phyloP scores from a whole-genome alignment of 2,888 invertebrate species.

The Xestia ashworthii region DNA sequence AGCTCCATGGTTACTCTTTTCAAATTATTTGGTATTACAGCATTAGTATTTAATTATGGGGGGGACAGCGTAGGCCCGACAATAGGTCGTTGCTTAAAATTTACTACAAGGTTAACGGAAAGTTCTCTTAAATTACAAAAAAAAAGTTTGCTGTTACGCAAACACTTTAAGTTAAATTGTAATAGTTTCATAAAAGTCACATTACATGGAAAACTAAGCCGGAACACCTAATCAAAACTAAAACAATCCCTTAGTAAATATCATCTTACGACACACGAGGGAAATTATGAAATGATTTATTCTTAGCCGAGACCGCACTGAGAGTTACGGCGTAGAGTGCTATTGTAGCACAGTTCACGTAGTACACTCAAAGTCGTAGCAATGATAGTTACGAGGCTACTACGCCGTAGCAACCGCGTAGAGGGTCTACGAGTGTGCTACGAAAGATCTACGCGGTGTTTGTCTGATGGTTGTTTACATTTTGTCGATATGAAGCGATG shows the following conservation, averaged over 20 bases:
- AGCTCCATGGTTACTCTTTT: no score
- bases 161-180: neutral
- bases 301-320: conserved; percentile 50
- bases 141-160: neutral
- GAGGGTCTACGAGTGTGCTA: conserved; percentile 61
- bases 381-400: conserved; percentile 61
- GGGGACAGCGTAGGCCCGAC: no score
- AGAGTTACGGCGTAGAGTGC: conserved; percentile 56
- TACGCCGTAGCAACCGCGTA: conserved; percentile 57
- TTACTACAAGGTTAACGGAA: no score
- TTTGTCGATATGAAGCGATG: conserved; percentile 39
- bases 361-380: conserved; percentile 61
- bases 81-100: no score
- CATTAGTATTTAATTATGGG: no score
- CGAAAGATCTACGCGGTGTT: conserved; percentile 56
- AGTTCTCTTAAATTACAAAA: neutral
- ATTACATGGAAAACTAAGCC: conserved; percentile 38
- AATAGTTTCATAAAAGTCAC: conserved; percentile 2
- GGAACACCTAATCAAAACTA: conserved; percentile 42
- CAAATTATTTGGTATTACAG: no score
- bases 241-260: conserved; percentile 45
- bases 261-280: conserved; percentile 55
- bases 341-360: conserved; percentile 61
- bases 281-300: conserved; percentile 64
- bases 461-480: conserved; percentile 34